Evolutionary conservation across 2,113 vertebrate genomes (phyloP).

Genomic region (Burhinus bistriatus): DNA sequence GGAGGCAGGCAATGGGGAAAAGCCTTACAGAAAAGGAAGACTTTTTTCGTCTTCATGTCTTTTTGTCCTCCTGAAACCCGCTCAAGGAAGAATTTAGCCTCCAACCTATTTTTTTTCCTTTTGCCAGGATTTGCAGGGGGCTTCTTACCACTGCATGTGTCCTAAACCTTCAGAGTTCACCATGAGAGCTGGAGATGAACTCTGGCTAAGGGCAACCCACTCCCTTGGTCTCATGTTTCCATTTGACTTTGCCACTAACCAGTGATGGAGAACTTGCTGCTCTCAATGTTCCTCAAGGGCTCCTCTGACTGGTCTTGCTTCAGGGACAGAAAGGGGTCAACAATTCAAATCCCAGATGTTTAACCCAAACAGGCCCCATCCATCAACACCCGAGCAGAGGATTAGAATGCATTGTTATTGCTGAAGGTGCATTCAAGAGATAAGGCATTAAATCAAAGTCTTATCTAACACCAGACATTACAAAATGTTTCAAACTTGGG

Average conservation of each 20-base stretch:
- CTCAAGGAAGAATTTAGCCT: background rate
- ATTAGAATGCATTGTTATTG: background rate
- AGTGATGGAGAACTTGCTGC: background rate
- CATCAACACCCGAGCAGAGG: background rate
- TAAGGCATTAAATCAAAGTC: slow-evolving; percentile 27
- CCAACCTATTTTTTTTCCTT: background rate
- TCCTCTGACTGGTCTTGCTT: background rate
- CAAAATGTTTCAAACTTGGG: background rate
- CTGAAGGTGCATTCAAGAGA: slow-evolving; percentile 41
- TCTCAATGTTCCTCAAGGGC: background rate
- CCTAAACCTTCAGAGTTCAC: background rate
- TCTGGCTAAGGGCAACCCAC: background rate
- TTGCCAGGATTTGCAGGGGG: background rate
- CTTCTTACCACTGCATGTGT: background rate
- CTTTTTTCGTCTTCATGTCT: too few relatives aligned
- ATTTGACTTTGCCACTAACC: background rate
- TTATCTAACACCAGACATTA: background rate
- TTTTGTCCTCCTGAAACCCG: background rate
- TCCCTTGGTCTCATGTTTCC: background rate
- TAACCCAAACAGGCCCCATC: slow-evolving; percentile 17
- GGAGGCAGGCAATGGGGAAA: too few relatives aligned
- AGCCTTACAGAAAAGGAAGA: too few relatives aligned
- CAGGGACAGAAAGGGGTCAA: background rate
- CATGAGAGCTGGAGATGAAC: background rate
- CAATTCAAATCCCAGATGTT: background rate